Evolutionary conservation across 1,140 invertebrate species (phyloP), one percentile per base, ranked within the genome.

Genomic region (Dinoponera quadriceps): DNA sequence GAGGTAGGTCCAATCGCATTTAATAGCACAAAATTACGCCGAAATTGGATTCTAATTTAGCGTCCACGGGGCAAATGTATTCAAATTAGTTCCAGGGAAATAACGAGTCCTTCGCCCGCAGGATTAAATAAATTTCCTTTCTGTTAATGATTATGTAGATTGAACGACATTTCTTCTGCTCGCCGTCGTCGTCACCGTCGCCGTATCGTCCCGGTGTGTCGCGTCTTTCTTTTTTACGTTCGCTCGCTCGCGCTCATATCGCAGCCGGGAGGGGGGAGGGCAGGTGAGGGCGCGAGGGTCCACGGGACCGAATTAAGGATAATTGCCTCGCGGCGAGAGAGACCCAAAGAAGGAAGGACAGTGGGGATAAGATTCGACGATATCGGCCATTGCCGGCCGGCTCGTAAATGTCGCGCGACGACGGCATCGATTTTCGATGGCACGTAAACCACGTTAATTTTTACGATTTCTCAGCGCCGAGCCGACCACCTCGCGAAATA

Each of bases 41-140:
- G 91, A 93, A 94, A 94, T 94, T 94, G 93, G 93, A 94, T 94
- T 94, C 93, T 94, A 94, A 94, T 94, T 94, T 92, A 92, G 84
- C 91, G 88, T 85, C 89, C 85, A 88, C 89, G 85, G 88, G 92
- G 89, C 77, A 90, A 94, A 93, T 92, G 88, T 93, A 94, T 94
- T 94, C 88, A 94, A 94, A 94, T 94, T 93, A 93, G 92, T 86
- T 90, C 74, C 75, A 74, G 78, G 89, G 89, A 90, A 91, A 92
- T 93, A 94, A 93, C 90, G 89, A 92, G 90, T 89, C 62, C 80
- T 89, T 90, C 68, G 87, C 87, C 88, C 86, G 82, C 85, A 88
- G 91, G 91, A 90, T 93, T 92, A 93, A 92, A 93, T 93, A 93
- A 93, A 93, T 93, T 94, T 93, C 90, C 91, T 92, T 92, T 94